Evolutionary conservation across 2,113 vertebrate genomes (phyloP), one percentile per base, ranked within the genome.

Genomic region (Anguilla japonica): DNA sequence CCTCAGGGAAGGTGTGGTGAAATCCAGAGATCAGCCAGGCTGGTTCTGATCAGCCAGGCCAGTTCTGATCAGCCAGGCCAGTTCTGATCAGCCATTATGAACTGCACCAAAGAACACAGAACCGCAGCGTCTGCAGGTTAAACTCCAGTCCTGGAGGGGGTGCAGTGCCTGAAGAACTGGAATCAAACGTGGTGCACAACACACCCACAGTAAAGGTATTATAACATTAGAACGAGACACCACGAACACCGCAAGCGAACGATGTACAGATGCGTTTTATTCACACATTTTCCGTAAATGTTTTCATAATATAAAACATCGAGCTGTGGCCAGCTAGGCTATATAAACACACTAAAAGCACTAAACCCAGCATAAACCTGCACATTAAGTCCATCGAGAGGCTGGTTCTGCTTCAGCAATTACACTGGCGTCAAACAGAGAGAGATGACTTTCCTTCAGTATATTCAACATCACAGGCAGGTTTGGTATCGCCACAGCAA

Each of bases 101-200:
- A 34, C 34, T 34, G 34, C 34, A 34, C 1, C 34, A 34, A 34
- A n/a, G n/a, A n/a, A 34, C 34, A 34, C 34, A 34, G 34, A 34
- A 34, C 34, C 34, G 34, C 34, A 34, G 34, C 34, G 34, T 34
- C 34, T 34, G 34, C 34, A 34, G 34, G 34, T 34, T 34, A 34
- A 34, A 34, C 34, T 34, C 34, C 34, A 34, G 34, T 34, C 34
- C 34, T 34, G 34, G 34, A 34, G 34, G 34, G 34, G 34, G 34
- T 34, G 34, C 34, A 34, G 34, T 34, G 34, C 34, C 34, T 34
- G 34, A 34, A 53, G 57, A 60, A 57, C 82, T 94, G 94, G 93
- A 94, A 94, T 90, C 89, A 95, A 94, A 96, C 95, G 95, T 94
- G 95, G 93, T 95, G 18, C 82, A 63, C 82, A 57, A 7, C 29